Evolutionary conservation across 2,888 invertebrate species (phyloP).

Genomic region (Platycnemis pennipes): DNA sequence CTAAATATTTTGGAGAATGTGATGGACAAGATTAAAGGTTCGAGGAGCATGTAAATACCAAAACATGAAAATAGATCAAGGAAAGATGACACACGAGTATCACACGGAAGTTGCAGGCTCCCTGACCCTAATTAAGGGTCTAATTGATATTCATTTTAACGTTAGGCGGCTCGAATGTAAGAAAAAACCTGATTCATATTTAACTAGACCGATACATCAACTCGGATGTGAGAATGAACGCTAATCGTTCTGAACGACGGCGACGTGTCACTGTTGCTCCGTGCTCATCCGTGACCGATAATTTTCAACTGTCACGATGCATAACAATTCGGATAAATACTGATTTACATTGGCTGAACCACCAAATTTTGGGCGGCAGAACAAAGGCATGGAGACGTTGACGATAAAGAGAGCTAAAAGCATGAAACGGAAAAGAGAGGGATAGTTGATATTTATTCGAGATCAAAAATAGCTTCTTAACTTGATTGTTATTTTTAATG

Average conservation of each 20-base stretch:
- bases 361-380: too few species aligned
- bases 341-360: too few species aligned
- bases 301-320: background rate
- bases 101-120: background rate
- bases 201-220: conserved; percentile 11
- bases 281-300: background rate
- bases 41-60: background rate
- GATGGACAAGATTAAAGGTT: too few species aligned
- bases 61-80: background rate
- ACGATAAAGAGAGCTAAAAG: too few species aligned
- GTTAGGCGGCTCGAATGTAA: background rate
- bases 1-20: too few species aligned
- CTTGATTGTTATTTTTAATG: too few species aligned
- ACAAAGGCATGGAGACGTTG: too few species aligned
- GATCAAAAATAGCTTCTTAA: too few species aligned
- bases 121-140: background rate
- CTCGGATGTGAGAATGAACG: background rate
- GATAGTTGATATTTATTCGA: too few species aligned
- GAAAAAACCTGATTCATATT: conserved; percentile 7
- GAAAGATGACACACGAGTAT: background rate
- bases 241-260: background rate
- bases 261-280: background rate
- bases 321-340: background rate
- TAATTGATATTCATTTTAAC: background rate
- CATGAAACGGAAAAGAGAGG: too few species aligned